phyloP scores from a whole-genome alignment of 2,113 vertebrate genomes.

The Apeltes quadracus region DNA sequence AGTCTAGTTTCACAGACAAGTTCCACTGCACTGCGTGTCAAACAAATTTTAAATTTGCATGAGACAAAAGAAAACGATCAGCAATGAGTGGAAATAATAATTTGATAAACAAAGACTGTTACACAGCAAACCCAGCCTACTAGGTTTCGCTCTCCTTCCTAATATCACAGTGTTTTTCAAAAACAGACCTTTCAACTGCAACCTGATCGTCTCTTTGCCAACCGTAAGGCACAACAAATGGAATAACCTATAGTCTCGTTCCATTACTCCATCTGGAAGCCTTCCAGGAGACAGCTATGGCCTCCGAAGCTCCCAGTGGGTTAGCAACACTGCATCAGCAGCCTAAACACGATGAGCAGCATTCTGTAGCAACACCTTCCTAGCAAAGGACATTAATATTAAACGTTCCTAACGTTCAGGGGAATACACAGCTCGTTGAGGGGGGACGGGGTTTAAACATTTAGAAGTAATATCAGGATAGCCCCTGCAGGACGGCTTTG shows the following conservation, averaged over 20 bases:
- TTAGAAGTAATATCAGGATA: conserved; percentile 44
- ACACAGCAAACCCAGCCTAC: conserved; percentile 2
- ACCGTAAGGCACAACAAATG: conserved; percentile 57
- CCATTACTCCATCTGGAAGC: conserved; percentile 65
- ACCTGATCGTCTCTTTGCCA: conserved; percentile 34
- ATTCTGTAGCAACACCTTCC: conserved; percentile 67
- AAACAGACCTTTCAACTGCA: conserved; percentile 28
- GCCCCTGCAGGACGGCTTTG: conserved; percentile 32
- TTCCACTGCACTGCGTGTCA: conserved; percentile 44
- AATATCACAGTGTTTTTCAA: neutral
- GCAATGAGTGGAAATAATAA: conserved; percentile 18
- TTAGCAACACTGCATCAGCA: conserved; percentile 69
- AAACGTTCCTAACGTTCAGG: conserved; percentile 65
- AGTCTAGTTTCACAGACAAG: conserved; percentile 46
- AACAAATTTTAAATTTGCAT: conserved; percentile 32
- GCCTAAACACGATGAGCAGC: conserved; percentile 65
- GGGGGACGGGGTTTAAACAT: conserved; percentile 46
- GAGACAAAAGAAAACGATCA: conserved; percentile 44
- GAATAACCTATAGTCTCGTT: conserved; percentile 49
- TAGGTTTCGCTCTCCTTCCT: neutral
- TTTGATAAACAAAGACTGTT: conserved; percentile 17
- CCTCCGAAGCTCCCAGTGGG: conserved; percentile 65
- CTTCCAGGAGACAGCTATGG: conserved; percentile 61
- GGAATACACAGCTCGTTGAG: conserved; percentile 63
- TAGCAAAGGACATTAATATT: conserved; percentile 67